phyloP scores from a whole-genome alignment of 2,797 vertebrate genomes.

The Coregonus ussuriensis region DNA sequence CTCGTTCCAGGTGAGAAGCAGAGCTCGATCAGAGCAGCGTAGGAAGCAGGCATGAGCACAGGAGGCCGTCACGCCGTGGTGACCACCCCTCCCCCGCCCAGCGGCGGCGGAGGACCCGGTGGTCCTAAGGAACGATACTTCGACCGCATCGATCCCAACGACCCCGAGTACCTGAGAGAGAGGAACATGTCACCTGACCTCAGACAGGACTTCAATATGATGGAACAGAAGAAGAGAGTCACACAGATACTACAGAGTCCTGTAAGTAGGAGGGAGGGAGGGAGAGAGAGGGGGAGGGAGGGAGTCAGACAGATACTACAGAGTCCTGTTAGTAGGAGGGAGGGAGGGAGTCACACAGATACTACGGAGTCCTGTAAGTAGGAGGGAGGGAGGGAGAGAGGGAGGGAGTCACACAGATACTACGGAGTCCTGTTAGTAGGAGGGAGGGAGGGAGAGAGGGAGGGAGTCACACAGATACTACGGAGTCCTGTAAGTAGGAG shows the following conservation, averaged over 20 bases:
- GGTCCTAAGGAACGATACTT: conserved; percentile 93
- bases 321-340: not conserved
- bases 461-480: too few relatives aligned
- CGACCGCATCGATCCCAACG: conserved; percentile 90
- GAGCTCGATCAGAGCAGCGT: conserved; percentile 41
- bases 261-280: not conserved
- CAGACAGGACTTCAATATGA: conserved; percentile 97
- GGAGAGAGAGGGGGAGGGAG: too few relatives aligned
- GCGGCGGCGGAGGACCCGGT: conserved; percentile 76
- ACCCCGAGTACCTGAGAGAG: conserved; percentile 90
- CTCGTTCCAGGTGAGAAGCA: conserved; percentile 70
- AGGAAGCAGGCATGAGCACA: conserved; percentile 84
- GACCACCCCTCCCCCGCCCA: conserved; percentile 85
- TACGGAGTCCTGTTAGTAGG: too few relatives aligned
- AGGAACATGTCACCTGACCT: conserved; percentile 97
- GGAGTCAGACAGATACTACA: not conserved
- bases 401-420: too few relatives aligned
- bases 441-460: too few relatives aligned
- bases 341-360: not conserved
- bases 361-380: too few relatives aligned
- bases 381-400: not conserved
- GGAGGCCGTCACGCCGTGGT: conserved; percentile 85
- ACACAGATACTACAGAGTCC: conserved; percentile 88
- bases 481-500: too few relatives aligned
- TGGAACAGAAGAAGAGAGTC: conserved; percentile 98